These are phyloP conservation scores for Drosophila mettleri DNA, from an alignment of 2,888 invertebrate species.

Conservation along the genomic window DNA sequence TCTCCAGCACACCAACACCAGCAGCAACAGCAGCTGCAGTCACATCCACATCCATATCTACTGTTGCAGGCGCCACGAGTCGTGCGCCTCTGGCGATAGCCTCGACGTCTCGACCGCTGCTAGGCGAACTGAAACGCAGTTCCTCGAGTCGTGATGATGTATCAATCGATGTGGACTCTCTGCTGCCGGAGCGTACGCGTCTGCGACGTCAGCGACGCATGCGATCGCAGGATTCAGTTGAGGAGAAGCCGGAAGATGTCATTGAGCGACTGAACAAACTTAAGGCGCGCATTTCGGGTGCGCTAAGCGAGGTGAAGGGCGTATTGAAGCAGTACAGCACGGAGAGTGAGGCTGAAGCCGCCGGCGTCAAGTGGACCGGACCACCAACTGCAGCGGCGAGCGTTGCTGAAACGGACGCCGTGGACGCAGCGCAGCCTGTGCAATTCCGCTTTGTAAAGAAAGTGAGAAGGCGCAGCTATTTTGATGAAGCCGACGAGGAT, in stretches of 20 bases:
- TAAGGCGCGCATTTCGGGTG: conserved; percentile 83
- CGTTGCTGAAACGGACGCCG: background rate
- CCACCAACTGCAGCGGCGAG: conserved; percentile 11
- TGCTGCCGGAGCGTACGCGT: conserved; percentile 75
- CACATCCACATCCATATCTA: conserved; percentile 16
- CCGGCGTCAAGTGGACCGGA: conserved; percentile 43
- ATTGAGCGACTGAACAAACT: conserved; percentile 82
- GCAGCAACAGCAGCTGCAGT: conserved; percentile 5
- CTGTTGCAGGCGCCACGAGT: conserved; percentile 34
- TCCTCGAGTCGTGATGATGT: conserved; percentile 56
- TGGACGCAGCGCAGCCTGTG: conserved; percentile 44
- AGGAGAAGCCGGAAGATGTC: conserved; percentile 78
- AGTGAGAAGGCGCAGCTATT: conserved; percentile 81
- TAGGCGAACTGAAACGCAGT: conserved; percentile 56
- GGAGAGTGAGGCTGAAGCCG: conserved; percentile 73
- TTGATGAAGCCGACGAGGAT: conserved; percentile 78
- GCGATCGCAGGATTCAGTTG: conserved; percentile 67
- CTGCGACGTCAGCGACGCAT: conserved; percentile 80
- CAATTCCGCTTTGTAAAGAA: conserved; percentile 83
- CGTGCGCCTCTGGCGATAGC: conserved; percentile 37
- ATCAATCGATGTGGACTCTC: conserved; percentile 57
- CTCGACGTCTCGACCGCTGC: conserved; percentile 41
- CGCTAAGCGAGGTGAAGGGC: conserved; percentile 83
- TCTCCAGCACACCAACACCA: conserved; percentile 19
- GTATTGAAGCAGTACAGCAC: conserved; percentile 84